Percentiles rank a stretch among this genome's conserved stretches.
These are phyloP conservation scores for Cyprinella venusta DNA, from an alignment of 2,797 vertebrate genomes.

Conservation along the genomic window DNA sequence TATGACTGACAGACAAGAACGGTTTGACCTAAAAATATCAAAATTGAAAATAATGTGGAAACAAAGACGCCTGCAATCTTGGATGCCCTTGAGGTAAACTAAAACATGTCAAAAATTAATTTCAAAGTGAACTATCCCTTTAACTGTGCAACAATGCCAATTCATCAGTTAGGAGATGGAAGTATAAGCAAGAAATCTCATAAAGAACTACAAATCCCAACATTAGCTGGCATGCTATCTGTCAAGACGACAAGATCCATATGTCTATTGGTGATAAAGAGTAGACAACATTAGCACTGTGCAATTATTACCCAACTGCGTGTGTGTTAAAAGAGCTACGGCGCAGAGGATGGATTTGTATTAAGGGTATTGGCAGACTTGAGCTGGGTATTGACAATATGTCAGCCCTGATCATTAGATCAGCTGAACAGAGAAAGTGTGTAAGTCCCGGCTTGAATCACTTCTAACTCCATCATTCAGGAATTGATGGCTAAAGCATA, in stretches of 20 bases:
- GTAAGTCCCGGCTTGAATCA: constrained; percentile 19
- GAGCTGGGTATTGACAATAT: constrained; percentile 77
- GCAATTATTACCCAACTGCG: constrained; percentile 30
- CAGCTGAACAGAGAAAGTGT: constrained; percentile 62
- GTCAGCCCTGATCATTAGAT: constrained; percentile 82
- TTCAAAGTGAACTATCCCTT: too few relatives aligned
- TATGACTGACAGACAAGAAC: too few relatives aligned
- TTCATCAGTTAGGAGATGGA: background rate
- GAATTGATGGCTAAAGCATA: background rate
- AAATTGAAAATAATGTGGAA: too few relatives aligned
- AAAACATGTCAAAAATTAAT: too few relatives aligned
- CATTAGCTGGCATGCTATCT: background rate
- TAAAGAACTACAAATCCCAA: constrained; percentile 6
- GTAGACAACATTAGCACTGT: constrained; percentile 9
- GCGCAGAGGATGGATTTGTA: constrained; percentile 76
- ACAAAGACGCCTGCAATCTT: too few relatives aligned
- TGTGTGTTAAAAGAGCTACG: constrained; percentile 67
- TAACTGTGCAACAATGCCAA: background rate
- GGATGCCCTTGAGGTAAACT: too few relatives aligned
- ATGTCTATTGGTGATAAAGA: constrained; percentile 31
- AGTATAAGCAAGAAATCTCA: background rate
- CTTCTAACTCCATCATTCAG: constrained; percentile 23
- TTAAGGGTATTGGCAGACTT: constrained; percentile 77
- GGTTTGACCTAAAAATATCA: too few relatives aligned
- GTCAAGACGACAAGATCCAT: constrained; percentile 14